Base-by-base conservation (phyloP, 2,888 invertebrate species). In the Folsomia candida region DNA sequence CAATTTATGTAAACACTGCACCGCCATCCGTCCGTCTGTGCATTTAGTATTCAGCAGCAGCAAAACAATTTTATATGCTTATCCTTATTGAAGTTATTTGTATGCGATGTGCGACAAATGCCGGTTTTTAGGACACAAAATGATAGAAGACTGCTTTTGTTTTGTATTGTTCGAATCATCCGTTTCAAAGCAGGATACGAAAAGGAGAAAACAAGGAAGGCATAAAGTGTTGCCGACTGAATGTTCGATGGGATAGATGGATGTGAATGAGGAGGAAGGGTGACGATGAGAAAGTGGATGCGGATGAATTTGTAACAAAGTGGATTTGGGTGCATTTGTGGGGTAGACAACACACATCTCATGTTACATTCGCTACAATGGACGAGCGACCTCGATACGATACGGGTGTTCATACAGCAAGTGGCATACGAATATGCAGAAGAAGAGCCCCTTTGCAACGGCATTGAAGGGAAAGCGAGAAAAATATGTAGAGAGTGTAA, bases 401-500 rank as follows among this genome's bases (percentile, higher is more conserved):
- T 9, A 9, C 47, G 18, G 18, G n/a, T n/a, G n/a, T n/a, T n/a
- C n/a, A n/a, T 47, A 11, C 47, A 9, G 18, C 9, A 18, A 9
- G 18, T 47, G 9, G 9, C 47, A 47, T 47, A 47, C 18, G 9
- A 6, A 57, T 57, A 57, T 22, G 20, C 9, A 57, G 6, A n/a
- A 57, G 22, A 64, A 51, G 24, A 51, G 18, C 14, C 47, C 14
- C 47, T 47, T 14, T 47, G n/a, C n/a, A n/a, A n/a, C n/a, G n/a
- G n/a, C n/a, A 62, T 62, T 62, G 62, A 62, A 29, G 62, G 22
- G 27, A 62, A 62, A 18, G 9, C 9, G 20, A n/a, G 57, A 54
- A 66, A 57, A 54, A 57, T 18, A 22, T 25, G 26, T 24, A 54
- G 66, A 69, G 61, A 70, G 59, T 60, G 70, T 60, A 65, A 66